Conservation (phyloP, 2,113 vertebrate species). For the Callopanchax toddi region DNA sequence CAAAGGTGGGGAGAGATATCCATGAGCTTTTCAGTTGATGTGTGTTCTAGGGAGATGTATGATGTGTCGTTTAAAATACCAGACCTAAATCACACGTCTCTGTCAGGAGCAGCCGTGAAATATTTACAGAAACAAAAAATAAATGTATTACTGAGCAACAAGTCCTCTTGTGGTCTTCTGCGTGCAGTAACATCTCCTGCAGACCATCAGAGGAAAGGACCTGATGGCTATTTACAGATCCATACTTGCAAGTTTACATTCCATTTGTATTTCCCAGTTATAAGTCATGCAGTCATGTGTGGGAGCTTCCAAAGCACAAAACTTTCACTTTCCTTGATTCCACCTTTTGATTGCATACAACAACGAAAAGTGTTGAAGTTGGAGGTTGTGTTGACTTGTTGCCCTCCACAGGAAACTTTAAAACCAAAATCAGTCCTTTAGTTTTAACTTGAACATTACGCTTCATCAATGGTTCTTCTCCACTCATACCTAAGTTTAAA, state of each 20-base stretch:
- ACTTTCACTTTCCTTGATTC: neutral
- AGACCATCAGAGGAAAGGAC: slow-evolving; percentile 11
- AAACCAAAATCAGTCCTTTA: neutral
- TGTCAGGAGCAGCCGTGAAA: neutral
- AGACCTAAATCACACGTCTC: slow-evolving; percentile 12
- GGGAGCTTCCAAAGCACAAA: neutral
- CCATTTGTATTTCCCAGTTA: slow-evolving; percentile 11
- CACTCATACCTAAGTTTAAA: too few species aligned
- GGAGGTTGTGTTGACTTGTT: slow-evolving; percentile 4
- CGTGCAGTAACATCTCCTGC: neutral
- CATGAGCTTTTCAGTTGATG: slow-evolving; percentile 38
- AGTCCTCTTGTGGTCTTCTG: too few species aligned
- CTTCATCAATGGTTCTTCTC: too few species aligned
- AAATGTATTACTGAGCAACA: neutral
- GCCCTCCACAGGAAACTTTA: slow-evolving; percentile 13
- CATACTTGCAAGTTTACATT: slow-evolving; percentile 30
- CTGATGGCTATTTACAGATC: slow-evolving; percentile 28
- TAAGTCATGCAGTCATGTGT: neutral
- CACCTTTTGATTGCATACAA: neutral
- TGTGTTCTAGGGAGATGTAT: slow-evolving; percentile 13
- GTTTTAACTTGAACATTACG: neutral
- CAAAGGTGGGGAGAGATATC: slow-evolving; percentile 73
- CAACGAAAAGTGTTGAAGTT: neutral
- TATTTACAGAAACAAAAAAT: neutral
- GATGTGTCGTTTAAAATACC: slow-evolving; percentile 15